Base-by-base conservation (phyloP, 1,140 invertebrate species). In the Lepidotrigona ventralis region DNA sequence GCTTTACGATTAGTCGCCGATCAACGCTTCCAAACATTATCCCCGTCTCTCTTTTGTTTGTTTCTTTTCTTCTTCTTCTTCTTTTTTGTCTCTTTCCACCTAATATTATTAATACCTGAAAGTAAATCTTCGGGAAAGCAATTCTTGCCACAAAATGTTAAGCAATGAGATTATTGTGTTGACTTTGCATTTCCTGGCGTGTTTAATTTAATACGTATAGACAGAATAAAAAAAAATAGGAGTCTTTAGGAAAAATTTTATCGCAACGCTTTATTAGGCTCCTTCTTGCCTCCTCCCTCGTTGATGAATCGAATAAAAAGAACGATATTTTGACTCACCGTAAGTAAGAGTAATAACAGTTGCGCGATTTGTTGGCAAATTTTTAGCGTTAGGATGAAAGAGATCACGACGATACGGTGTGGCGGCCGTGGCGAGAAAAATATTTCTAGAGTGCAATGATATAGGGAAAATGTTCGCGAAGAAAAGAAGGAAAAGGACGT, bases 1-100 rank as follows among this genome's bases (percentile, higher is more conserved):
- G 80, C 73, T 85, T 85, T 71, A 73, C 84, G 86, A 88, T 87
- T 88, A 80, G 71, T 79, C 83, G 79, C 86, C 86, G 83, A 88
- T 85, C 87, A 80, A 85, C 84, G 78, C 71, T 76, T 60, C 68
- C 76, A 66, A 60, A 63, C 63, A 39, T 74, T 83, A 63, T 46
- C 78, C 77, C 21, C 83, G 0, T 66, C 74, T 29, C 82, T 72
- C n/a, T 51, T 58, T 63, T 46, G 29, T 79, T 72, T 60, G 56
- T 75, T 77, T 66, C 58, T 6, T 39, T 39, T 33, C 33, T 33
- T 33, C 33, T 33, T 33, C 33, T 1, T 33, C 33, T 33, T 33
- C 33, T 33, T 33, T 3, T 33, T 33, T 3, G 33, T 33, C 33
- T 33, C 33, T 6, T 26, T 26, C 12, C 5, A 19, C 19, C 9